Percentiles rank a stretch among this genome's conserved stretches.
phyloP scores from a whole-genome alignment of 2,888 invertebrate species.

The Pseudoips prasinana region DNA sequence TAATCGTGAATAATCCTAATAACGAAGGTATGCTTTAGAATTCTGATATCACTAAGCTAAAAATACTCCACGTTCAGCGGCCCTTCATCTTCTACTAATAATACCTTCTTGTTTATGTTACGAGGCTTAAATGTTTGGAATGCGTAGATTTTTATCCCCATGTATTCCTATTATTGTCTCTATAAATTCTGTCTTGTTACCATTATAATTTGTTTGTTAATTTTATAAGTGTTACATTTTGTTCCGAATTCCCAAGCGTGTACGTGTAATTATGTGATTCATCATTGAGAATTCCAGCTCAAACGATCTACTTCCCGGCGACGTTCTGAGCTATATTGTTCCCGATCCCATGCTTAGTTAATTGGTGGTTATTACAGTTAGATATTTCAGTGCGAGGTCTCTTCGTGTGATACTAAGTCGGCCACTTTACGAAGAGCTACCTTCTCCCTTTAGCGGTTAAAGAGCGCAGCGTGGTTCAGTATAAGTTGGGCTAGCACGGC shows the following conservation, averaged over 20 bases:
- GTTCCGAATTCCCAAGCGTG: conserved; percentile 11
- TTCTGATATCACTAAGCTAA: conserved; percentile 58
- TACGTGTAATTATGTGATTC: conserved; percentile 13
- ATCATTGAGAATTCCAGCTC: conserved; percentile 23
- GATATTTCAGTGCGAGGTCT: conserved; percentile 59
- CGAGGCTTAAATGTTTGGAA: conserved; percentile 40
- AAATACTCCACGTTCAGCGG: conserved; percentile 51
- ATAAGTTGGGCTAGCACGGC: conserved; percentile 49
- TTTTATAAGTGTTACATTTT: conserved; percentile 7
- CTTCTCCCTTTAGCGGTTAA: conserved; percentile 28
- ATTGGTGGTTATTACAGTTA: conserved; percentile 75
- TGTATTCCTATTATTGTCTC: conserved; percentile 36
- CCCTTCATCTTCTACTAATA: conserved; percentile 56
- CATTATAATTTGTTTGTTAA: conserved; percentile 6
- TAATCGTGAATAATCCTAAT: conserved; percentile 49
- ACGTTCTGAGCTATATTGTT: conserved; percentile 50
- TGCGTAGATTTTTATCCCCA: conserved; percentile 35
- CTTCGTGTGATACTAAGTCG: conserved; percentile 50
- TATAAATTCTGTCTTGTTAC: conserved; percentile 29
- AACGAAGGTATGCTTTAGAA: conserved; percentile 55
- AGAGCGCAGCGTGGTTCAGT: conserved; percentile 45
- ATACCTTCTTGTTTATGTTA: conserved; percentile 65
- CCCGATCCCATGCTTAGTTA: conserved; percentile 71
- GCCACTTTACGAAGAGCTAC: conserved; percentile 48
- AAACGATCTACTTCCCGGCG: conserved; percentile 35